A percentile compares a stretch with the other conserved stretches of the same genome.
These are phyloP conservation scores for Mnemiopsis leidyi DNA, from an alignment of 37 sponge, comb jelly and placozoan genomes.

Conservation along the genomic window DNA sequence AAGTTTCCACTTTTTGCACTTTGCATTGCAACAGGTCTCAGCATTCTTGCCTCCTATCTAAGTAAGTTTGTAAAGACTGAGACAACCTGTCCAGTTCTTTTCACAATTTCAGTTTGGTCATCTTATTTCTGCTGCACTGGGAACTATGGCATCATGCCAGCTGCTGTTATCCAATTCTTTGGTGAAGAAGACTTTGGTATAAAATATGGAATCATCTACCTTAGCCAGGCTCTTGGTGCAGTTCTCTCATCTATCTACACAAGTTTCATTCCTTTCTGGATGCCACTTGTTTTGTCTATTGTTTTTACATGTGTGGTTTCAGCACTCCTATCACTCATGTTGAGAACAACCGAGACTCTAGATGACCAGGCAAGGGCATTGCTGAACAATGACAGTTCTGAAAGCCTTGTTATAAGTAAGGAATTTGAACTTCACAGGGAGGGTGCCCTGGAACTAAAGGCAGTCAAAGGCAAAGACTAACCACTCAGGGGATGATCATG, in stretches of 20 bases:
- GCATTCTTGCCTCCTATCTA: background rate
- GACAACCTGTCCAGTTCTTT: background rate
- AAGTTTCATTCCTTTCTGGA: slow-evolving; percentile 36
- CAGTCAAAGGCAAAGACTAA: no score
- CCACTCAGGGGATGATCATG: no score
- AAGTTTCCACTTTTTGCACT: background rate
- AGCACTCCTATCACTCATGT: background rate
- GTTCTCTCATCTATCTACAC: background rate
- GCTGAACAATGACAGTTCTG: background rate
- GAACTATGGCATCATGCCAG: slow-evolving; percentile 19
- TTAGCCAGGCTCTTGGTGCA: slow-evolving; percentile 39
- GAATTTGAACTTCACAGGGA: background rate
- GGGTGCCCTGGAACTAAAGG: background rate
- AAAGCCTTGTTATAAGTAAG: background rate
- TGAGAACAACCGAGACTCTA: background rate
- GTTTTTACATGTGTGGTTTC: background rate
- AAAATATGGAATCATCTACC: slow-evolving; percentile 45
- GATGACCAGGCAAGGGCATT: background rate
- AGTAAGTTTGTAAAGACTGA: background rate
- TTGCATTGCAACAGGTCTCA: background rate
- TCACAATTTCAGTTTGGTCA: slow-evolving; percentile 22
- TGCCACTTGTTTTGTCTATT: background rate
- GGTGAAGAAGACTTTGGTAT: background rate
- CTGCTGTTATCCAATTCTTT: slow-evolving; percentile 14
- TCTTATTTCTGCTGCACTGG: slow-evolving; percentile 11